Conservation (phyloP, 2,888 invertebrate genomes). For the Eremobia ochroleuca region DNA sequence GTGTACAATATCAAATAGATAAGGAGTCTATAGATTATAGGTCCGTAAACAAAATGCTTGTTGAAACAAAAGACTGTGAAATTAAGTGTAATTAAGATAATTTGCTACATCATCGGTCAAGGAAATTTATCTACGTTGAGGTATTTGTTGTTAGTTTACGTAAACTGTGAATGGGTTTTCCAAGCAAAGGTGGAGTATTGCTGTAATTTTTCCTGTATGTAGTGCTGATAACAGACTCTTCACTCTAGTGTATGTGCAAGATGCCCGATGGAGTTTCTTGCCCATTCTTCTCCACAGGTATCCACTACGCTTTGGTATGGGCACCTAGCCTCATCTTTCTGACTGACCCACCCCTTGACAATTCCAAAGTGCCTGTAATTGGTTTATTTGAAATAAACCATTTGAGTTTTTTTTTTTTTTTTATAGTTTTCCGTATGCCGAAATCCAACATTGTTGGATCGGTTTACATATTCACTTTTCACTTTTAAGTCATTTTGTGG, state of each 20-base stretch:
- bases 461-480: neutral
- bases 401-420: no score
- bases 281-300: neutral
- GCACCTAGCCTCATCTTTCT: neutral
- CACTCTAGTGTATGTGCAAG: neutral
- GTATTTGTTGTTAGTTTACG: neutral
- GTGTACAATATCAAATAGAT: conserved; percentile 21
- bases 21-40: conserved; percentile 14
- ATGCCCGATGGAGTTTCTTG: neutral
- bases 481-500: neutral
- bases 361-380: no score
- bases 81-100: conserved; percentile 2
- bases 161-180: neutral
- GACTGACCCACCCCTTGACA: no score
- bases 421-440: no score
- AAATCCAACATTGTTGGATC: neutral
- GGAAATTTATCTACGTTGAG: neutral
- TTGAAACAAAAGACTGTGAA: conserved; percentile 23
- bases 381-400: no score
- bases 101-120: neutral
- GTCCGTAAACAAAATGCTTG: conserved; percentile 18
- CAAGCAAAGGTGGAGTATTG: neutral
- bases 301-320: neutral
- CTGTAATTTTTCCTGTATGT: neutral
- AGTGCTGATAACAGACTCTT: neutral